Conservation (phyloP, 2,113 vertebrate species). For the Aramus guarauna region DNA sequence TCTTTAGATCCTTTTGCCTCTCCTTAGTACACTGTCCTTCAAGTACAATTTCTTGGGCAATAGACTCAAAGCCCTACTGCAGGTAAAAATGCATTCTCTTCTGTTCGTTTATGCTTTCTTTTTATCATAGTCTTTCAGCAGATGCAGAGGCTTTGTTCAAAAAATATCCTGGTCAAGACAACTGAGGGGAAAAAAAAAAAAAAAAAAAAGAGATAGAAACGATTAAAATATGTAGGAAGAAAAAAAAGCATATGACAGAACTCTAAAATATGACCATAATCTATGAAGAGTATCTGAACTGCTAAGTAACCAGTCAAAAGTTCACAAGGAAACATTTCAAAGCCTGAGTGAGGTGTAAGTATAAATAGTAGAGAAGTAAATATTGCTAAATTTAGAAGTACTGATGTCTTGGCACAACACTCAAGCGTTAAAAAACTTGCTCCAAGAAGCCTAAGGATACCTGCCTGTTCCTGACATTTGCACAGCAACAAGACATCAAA, state of each 20-base stretch:
- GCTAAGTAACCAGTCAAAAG: not conserved
- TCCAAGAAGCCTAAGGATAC: not conserved
- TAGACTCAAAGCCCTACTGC: not conserved
- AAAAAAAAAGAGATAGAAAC: not conserved
- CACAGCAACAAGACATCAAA: not conserved
- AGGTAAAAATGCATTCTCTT: not conserved
- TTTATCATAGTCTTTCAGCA: not conserved
- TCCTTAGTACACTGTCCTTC: not conserved
- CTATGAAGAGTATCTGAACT: not conserved
- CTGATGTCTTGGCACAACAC: not conserved
- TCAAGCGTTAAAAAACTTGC: not conserved
- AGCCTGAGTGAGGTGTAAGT: not conserved
- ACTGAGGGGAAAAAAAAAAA: not conserved
- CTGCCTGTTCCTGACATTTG: not conserved
- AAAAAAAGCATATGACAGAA: not conserved
- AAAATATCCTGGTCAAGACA: not conserved
- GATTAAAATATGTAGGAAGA: not conserved
- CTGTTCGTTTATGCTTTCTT: not conserved
- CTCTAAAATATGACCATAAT: not conserved
- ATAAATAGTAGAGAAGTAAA: not conserved
- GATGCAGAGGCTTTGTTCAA: not conserved
- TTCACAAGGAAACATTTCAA: not conserved
- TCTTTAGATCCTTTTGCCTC: not conserved
- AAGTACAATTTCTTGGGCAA: not conserved
- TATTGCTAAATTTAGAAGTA: not conserved